Conservation (phyloP, 2,797 vertebrate genomes). For the Periparus ater region DNA sequence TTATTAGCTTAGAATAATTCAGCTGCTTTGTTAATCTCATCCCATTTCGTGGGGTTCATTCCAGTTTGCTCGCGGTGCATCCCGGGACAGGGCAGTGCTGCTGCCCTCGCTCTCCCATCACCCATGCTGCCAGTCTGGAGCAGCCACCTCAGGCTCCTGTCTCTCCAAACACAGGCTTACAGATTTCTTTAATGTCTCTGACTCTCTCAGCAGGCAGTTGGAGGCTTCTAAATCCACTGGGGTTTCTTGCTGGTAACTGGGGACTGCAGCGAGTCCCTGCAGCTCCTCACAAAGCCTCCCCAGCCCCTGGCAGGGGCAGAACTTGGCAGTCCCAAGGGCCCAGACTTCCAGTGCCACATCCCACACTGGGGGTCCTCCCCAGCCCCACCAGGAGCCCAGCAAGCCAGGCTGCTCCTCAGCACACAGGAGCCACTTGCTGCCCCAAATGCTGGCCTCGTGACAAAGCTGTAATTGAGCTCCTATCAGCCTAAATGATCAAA, state of each 20-base stretch:
- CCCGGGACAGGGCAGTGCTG: neutral
- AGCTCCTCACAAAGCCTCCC: neutral
- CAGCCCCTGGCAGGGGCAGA: neutral
- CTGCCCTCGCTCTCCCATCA: neutral
- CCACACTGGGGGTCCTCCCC: rapidly evolving
- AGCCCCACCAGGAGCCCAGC: neutral
- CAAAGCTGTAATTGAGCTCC: neutral
- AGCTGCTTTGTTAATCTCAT: slow-evolving; percentile 67
- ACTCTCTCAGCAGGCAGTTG: neutral
- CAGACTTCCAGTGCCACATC: neutral
- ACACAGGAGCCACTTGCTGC: neutral
- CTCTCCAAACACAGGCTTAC: neutral
- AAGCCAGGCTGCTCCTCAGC: neutral
- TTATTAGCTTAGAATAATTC: slow-evolving; percentile 74
- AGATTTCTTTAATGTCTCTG: neutral
- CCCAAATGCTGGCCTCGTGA: neutral
- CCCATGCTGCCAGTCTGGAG: neutral
- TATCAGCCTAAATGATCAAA: neutral
- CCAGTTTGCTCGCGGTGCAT: neutral
- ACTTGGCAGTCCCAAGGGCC: neutral
- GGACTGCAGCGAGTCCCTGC: neutral
- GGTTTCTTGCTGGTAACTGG: neutral
- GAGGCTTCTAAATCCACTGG: neutral
- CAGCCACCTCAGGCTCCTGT: neutral
- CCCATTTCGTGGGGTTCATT: slow-evolving; percentile 42